Evolutionary conservation across 2,113 vertebrate species (phyloP), one percentile per base, ranked within the genome.

Genomic region (Etia nguti): DNA sequence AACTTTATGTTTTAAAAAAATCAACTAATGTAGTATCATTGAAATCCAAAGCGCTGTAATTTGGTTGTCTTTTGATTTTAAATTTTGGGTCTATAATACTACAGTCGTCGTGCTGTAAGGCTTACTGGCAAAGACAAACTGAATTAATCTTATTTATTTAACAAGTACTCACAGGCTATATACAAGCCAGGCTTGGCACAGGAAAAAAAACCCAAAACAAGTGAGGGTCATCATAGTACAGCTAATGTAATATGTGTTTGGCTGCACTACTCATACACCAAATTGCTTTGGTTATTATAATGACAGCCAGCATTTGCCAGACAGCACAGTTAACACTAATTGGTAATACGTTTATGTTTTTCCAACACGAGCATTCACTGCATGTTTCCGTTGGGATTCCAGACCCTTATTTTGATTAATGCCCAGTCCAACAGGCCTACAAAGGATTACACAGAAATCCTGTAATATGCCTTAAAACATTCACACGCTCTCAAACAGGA

Each of bases 331-430:
- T 92, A 94, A 94, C 88, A 92, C 80, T 92, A 92, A 94, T 92
- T 93, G 75, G 86, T 94, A 93, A 94, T 89, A 93, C 60, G 73
- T 96, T 90, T 83, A 50, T 93, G 90, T 92, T 94, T 94, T 92
- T 91, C 62, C 81, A 89, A 85, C 84, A 90, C 80, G 60, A 79
- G 86, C 88, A 87, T 92, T 91, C 90, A 91, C 81, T 88, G 77
- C 75, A 48, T 65, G 70, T 87, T 92, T 93, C 84, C 57, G 8
- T n/a, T 84, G 12, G 36, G 43, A 70, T 70, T 75, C 50, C 68
- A 88, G 83, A 73, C 59, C 83, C 29, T 46, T 55, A 65, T 81
- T 73, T 48, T 81, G 75, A 91, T 84, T 84, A 52, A 86, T 79
- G 22, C 81, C 87, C 85, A 85, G 60, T 81, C 77, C 81, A 86